These are phyloP conservation scores for Sphaeridia pumilis DNA, from an alignment of 2,888 invertebrate genomes.

Conservation along the genomic window DNA sequence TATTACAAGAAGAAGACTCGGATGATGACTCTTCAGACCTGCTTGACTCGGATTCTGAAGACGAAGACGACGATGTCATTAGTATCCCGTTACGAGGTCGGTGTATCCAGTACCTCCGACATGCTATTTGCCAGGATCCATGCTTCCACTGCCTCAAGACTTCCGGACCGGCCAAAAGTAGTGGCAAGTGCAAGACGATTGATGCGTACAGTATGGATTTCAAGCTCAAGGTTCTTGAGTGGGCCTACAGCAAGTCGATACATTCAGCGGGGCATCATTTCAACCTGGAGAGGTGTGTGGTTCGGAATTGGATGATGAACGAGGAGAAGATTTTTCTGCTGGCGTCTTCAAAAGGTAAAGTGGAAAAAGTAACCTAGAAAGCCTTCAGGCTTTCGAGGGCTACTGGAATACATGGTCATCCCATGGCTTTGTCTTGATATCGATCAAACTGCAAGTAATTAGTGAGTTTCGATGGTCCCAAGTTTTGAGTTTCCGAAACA, in stretches of 20 bases:
- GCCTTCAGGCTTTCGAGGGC: too few relatives aligned
- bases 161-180: not conserved
- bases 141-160: not conserved
- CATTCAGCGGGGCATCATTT: conserved; percentile 9
- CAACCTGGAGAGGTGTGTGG: conserved; percentile 5
- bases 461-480: too few relatives aligned
- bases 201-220: conserved; percentile 8
- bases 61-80: conserved; percentile 1
- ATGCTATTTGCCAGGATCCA: not conserved
- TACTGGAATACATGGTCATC: too few relatives aligned
- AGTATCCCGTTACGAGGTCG: not conserved
- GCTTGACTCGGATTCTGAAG: not conserved
- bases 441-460: too few relatives aligned
- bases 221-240: conserved; percentile 3
- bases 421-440: too few relatives aligned
- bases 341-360: conserved; percentile 4
- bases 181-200: conserved; percentile 1
- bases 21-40: not conserved
- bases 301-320: conserved; percentile 9
- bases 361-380: not conserved
- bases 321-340: conserved; percentile 6
- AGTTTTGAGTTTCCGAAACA: too few relatives aligned
- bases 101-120: not conserved
- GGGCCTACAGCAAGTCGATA: conserved; percentile 9
- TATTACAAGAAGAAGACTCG: too few relatives aligned